These are phyloP conservation scores for Leptinotarsa texana DNA, from an alignment of 1,140 invertebrate genomes.

Conservation along the genomic window DNA sequence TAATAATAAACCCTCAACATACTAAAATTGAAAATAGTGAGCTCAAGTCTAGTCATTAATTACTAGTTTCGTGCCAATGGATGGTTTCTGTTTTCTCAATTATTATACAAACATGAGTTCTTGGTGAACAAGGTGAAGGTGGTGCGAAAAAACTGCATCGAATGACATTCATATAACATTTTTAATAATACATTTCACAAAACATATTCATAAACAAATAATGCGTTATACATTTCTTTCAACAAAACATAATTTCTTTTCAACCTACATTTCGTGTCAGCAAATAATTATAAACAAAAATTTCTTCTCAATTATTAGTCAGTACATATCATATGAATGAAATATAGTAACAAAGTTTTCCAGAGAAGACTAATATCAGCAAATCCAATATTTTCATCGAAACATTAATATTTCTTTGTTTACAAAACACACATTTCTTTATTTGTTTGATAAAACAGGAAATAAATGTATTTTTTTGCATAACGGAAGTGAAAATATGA, in stretches of 20 bases:
- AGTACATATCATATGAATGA: too few relatives aligned
- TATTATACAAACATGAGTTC: too few relatives aligned
- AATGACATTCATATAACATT: slow-evolving; percentile 4
- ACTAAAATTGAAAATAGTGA: too few relatives aligned
- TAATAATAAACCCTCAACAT: too few relatives aligned
- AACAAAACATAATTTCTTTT: background rate
- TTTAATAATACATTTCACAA: slow-evolving; percentile 4
- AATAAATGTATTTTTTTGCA: too few relatives aligned
- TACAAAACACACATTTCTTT: background rate
- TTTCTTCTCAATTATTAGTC: background rate
- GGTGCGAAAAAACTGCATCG: too few relatives aligned
- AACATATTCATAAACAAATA: background rate
- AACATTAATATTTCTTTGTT: background rate
- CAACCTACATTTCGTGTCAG: background rate
- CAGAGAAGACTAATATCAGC: background rate
- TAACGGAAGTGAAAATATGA: too few relatives aligned
- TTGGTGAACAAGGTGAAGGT: too few relatives aligned
- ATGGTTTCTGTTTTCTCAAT: too few relatives aligned
- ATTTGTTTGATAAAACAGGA: too few relatives aligned
- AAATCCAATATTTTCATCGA: background rate
- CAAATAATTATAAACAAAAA: slow-evolving; percentile 2
- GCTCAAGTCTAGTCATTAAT: too few relatives aligned
- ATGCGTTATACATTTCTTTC: background rate
- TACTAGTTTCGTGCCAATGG: too few relatives aligned
- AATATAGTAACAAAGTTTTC: background rate